phyloP scores from a whole-genome alignment of 2,888 invertebrate species.

The Calameuta filiformis region DNA sequence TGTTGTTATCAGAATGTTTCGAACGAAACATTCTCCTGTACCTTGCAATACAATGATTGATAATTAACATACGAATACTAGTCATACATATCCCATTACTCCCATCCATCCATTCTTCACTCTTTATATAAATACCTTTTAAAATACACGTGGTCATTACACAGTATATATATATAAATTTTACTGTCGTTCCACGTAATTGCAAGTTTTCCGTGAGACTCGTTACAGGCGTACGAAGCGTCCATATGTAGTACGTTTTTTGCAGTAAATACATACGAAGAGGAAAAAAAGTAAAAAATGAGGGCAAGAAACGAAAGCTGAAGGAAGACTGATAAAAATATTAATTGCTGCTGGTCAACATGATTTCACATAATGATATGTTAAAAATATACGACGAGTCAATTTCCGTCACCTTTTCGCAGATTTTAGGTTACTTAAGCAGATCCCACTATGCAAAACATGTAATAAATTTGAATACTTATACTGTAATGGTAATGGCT shows the following conservation, averaged over 20 bases:
- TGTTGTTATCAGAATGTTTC: too few relatives aligned
- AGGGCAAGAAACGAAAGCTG: background rate
- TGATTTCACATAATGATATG: slow-evolving; percentile 12
- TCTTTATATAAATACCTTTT: too few relatives aligned
- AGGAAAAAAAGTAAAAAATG: background rate
- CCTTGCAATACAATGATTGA: too few relatives aligned
- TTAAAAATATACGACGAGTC: slow-evolving; percentile 28
- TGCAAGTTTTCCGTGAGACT: background rate
- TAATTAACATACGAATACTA: too few relatives aligned
- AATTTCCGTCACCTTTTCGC: slow-evolving; percentile 24
- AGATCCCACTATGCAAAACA: background rate
- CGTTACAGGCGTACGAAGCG: background rate
- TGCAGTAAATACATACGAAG: background rate
- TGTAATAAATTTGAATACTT: background rate
- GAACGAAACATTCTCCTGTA: too few relatives aligned
- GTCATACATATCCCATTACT: too few relatives aligned
- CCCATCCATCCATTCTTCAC: too few relatives aligned
- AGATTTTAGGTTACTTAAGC: background rate
- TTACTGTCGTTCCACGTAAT: too few relatives aligned
- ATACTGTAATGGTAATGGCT: background rate
- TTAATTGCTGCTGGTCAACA: background rate
- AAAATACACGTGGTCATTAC: too few relatives aligned
- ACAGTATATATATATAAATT: too few relatives aligned
- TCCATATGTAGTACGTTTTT: background rate
- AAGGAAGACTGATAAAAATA: background rate